Conservation (phyloP, 2,888 invertebrate species). For the Amorpha juglandis region DNA sequence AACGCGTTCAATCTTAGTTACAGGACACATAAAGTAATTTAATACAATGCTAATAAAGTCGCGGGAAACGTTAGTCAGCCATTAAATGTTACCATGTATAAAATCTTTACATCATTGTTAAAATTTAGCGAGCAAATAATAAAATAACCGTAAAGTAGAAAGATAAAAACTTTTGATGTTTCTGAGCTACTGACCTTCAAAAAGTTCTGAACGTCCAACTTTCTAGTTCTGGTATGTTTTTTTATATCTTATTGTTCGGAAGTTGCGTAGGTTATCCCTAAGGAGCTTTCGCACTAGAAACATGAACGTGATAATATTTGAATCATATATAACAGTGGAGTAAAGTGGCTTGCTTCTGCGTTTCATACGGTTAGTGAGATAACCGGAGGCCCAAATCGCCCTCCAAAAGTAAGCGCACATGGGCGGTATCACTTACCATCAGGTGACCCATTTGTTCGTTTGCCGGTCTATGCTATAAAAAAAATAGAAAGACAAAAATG, state of each 20-base stretch:
- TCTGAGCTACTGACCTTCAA: constrained; percentile 2
- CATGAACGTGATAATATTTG: not conserved
- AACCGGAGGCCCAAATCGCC: no score
- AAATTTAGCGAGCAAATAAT: not conserved
- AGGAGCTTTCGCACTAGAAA: not conserved
- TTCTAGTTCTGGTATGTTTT: constrained; percentile 1
- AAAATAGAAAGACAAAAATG: no score
- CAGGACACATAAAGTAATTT: not conserved
- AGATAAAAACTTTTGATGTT: constrained; percentile 17
- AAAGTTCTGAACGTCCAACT: not conserved
- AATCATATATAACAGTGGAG: no score
- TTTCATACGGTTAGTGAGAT: no score
- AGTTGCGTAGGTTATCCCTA: not conserved
- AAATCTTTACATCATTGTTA: constrained; percentile 1
- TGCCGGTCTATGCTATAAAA: no score
- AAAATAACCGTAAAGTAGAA: constrained; percentile 15
- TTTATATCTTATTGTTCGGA: not conserved
- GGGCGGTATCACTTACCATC: no score
- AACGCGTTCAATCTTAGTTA: no score
- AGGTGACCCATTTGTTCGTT: no score
- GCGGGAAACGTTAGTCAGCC: not conserved
- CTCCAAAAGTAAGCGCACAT: no score
- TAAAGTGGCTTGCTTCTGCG: no score
- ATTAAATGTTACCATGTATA: not conserved
- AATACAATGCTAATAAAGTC: not conserved